A percentile compares a stretch with the other conserved stretches of the same genome.
These are phyloP conservation scores for Sthenelais limicola DNA, from an alignment of 2,888 invertebrate species.

Conservation along the genomic window DNA sequence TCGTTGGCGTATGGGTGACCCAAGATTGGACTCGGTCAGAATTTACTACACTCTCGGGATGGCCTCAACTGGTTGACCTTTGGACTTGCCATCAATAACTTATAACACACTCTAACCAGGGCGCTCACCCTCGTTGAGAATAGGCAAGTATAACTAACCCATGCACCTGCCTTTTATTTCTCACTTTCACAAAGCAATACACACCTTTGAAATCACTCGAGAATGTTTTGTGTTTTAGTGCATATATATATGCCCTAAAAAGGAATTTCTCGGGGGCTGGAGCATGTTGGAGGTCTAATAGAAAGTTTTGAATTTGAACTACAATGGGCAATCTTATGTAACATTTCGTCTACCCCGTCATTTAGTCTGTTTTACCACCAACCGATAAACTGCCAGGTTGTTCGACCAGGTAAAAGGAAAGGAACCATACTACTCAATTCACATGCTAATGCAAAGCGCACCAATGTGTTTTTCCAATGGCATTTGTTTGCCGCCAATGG, in stretches of 20 bases:
- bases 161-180: no score
- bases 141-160: no score
- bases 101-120: no score
- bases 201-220: no score
- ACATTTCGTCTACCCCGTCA: conserved; percentile 32
- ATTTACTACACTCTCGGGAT: conserved; percentile 9
- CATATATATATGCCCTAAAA: no score
- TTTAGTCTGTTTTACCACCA: conserved; percentile 31
- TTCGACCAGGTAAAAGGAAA: not conserved
- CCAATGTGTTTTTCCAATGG: conserved; percentile 32
- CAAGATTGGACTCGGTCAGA: not conserved
- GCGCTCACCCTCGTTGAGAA: no score
- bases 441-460: conserved; percentile 14
- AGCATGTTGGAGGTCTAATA: no score
- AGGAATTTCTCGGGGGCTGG: no score
- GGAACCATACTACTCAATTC: conserved; percentile 10
- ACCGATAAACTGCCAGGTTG: conserved; percentile 14
- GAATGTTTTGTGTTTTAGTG: no score
- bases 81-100: conserved; percentile 29
- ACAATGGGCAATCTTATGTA: no score
- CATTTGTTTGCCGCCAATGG: conserved; percentile 20
- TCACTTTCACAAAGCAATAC: no score
- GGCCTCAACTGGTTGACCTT: not conserved
- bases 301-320: no score
- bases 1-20: conserved; percentile 34